Evolutionary conservation across 2,113 vertebrate genomes (phyloP).

Genomic region (Bubalus kerabau): DNA sequence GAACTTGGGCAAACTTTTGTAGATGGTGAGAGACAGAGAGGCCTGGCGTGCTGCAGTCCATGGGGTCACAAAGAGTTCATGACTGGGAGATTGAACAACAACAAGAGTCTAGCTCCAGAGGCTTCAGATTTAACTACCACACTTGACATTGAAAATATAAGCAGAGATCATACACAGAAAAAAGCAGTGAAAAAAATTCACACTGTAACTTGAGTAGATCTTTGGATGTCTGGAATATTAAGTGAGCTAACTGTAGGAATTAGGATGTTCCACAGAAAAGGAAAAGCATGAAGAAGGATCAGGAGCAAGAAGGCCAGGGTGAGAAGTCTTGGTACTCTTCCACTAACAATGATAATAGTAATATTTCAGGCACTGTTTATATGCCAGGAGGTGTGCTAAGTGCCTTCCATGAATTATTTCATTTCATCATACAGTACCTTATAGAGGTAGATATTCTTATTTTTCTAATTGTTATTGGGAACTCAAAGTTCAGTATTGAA

Average conservation of each 20-base stretch:
- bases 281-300: neutral
- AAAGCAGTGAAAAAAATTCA: neutral
- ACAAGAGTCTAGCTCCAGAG: neutral
- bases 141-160: neutral
- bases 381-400: neutral
- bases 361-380: neutral
- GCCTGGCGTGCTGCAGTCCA: neutral
- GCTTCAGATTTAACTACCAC: neutral
- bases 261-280: neutral
- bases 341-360: neutral
- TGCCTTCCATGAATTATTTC: neutral
- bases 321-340: neutral
- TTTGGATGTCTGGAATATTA: neutral
- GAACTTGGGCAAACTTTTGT: neutral
- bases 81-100: neutral
- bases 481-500: neutral
- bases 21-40: neutral
- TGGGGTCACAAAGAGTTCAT: neutral
- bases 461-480: neutral
- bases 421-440: neutral
- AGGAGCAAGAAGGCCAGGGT: neutral
- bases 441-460: neutral
- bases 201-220: neutral
- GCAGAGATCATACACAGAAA: neutral
- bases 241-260: neutral